phyloP scores from a whole-genome alignment of 2,797 vertebrate species.

The Streptopelia turtur region DNA sequence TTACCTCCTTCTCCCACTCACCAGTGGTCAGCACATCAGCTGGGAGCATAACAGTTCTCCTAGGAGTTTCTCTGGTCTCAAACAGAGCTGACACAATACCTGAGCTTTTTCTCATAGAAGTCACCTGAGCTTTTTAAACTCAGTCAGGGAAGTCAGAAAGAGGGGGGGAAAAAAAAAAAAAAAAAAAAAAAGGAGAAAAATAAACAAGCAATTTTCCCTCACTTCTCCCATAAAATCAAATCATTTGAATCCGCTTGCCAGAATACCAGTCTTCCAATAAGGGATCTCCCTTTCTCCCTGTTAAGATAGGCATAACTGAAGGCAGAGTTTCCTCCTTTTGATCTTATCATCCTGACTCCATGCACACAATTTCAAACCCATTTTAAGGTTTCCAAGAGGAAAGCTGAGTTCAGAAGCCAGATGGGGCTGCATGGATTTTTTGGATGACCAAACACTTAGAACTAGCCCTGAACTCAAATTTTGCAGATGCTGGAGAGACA shows the following conservation, averaged over 20 bases:
- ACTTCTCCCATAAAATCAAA: not conserved
- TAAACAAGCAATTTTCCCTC: not conserved
- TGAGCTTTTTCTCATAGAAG: not conserved
- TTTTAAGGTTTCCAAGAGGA: not conserved
- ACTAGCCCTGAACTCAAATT: constrained; percentile 34
- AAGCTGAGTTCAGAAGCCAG: constrained; percentile 19
- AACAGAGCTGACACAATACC: not conserved
- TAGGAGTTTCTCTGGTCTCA: not conserved
- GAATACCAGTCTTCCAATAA: not conserved
- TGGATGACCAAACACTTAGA: not conserved
- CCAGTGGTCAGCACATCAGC: not conserved
- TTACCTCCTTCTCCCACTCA: not conserved
- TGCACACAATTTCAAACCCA: not conserved
- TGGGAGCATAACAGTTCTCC: not conserved
- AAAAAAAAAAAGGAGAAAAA: not conserved
- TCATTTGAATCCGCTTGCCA: not conserved
- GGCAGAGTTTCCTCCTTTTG: not conserved
- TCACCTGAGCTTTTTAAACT: not conserved
- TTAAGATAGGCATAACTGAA: not conserved
- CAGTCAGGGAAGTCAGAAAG: not conserved
- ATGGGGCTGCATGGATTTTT: not conserved
- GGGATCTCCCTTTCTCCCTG: not conserved
- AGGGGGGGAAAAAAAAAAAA: too few relatives aligned
- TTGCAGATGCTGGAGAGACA: constrained; percentile 26
- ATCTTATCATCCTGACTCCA: not conserved